Percentiles rank a stretch among this genome's conserved stretches.
These are phyloP conservation scores for Sula dactylatra DNA, from an alignment of 2,113 vertebrate species.

Conservation along the genomic window DNA sequence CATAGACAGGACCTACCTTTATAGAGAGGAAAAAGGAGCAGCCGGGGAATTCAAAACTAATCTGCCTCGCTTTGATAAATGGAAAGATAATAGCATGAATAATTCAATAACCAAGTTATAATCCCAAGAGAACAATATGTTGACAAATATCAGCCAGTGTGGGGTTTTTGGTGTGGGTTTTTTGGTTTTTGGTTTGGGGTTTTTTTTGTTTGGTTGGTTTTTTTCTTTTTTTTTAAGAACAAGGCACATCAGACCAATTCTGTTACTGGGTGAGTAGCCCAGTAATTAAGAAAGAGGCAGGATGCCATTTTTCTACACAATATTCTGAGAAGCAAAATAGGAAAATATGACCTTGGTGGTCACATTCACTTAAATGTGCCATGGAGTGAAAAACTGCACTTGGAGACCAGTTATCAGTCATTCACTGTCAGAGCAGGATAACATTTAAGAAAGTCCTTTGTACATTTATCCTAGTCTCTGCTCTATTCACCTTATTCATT, in stretches of 20 bases:
- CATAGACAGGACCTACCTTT: not conserved
- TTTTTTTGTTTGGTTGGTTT: not conserved
- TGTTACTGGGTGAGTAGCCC: not conserved
- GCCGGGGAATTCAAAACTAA: constrained; percentile 1
- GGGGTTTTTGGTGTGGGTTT: not conserved
- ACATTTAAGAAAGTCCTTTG: not conserved
- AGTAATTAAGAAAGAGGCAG: not conserved
- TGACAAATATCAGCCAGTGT: not conserved
- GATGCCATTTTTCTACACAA: not conserved
- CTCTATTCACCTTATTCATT: not conserved
- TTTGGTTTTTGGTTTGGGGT: not conserved
- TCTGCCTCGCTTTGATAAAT: constrained; percentile 27
- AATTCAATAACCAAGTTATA: not conserved
- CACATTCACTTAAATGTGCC: not conserved
- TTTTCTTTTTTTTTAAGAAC: not conserved
- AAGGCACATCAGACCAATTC: not conserved
- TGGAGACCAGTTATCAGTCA: not conserved
- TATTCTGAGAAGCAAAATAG: not conserved
- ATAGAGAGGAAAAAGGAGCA: constrained; percentile 4
- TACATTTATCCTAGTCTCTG: not conserved
- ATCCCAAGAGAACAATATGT: not conserved
- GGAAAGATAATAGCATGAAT: constrained; percentile 1
- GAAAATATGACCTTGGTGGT: not conserved
- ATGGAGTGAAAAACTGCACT: not conserved
- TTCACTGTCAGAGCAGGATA: not conserved